Conservation (phyloP, 35 echinoderm and acorn worm species). For the Strongylocentrotus purpuratus region DNA sequence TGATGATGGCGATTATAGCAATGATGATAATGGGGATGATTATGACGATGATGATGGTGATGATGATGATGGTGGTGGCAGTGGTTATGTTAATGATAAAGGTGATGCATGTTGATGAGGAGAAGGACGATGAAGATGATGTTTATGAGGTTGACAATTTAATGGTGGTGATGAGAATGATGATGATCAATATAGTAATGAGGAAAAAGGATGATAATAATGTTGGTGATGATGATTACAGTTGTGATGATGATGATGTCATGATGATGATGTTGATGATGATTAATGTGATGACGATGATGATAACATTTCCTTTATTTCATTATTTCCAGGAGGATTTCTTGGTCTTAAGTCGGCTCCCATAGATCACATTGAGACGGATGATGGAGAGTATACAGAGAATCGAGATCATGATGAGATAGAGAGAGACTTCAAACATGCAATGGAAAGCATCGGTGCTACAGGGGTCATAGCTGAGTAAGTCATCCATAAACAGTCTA, state of each 20-base stretch:
- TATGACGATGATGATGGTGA: neutral
- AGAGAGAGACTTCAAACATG: slow-evolving; percentile 71
- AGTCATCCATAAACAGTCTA: no score
- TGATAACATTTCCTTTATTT: neutral
- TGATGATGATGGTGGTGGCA: neutral
- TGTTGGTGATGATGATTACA: neutral
- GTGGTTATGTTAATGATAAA: neutral
- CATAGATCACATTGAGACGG: slow-evolving; percentile 54
- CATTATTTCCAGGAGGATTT: slow-evolving; percentile 73
- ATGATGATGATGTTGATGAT: neutral
- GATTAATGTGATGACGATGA: neutral
- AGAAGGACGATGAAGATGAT: neutral
- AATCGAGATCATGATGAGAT: slow-evolving; percentile 57
- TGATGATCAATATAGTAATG: no score
- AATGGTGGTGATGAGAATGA: neutral
- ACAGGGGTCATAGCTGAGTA: slow-evolving; percentile 72
- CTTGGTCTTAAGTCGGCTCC: slow-evolving; percentile 75
- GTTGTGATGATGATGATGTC: neutral
- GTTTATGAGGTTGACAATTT: neutral
- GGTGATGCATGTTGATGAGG: neutral
- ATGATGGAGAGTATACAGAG: slow-evolving; percentile 67
- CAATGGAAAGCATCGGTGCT: slow-evolving; percentile 89
- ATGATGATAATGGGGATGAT: neutral
- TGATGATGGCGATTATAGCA: neutral
- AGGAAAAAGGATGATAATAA: neutral